A percentile compares a stretch with the other conserved stretches of the same genome.
Evolutionary conservation across 2,888 invertebrate species (phyloP).

Genomic region (Coenonympha glycerion): DNA sequence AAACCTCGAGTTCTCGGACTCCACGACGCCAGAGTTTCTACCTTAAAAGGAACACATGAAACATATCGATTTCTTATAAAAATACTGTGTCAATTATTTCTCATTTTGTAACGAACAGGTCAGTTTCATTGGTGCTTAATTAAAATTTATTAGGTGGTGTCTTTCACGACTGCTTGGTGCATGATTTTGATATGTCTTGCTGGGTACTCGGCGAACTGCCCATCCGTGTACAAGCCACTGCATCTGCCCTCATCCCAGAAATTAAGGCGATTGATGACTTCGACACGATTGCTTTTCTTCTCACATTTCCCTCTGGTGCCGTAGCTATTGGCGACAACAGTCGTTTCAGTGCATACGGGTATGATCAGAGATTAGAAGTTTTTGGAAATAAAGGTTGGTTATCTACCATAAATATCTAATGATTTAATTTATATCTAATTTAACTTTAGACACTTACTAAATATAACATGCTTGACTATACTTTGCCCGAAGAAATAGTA

Average conservation of each 20-base stretch:
- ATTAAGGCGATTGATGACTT: conserved; percentile 77
- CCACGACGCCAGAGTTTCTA: no score
- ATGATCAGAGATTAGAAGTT: conserved; percentile 81
- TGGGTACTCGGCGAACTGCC: conserved; percentile 80
- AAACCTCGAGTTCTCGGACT: no score
- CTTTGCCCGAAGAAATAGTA: no score
- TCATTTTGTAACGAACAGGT: neutral
- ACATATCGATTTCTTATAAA: no score
- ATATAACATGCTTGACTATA: no score
- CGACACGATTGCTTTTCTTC: conserved; percentile 77
- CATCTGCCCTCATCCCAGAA: conserved; percentile 75
- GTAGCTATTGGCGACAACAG: conserved; percentile 79
- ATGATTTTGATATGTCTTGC: conserved; percentile 80
- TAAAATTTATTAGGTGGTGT: conserved; percentile 72
- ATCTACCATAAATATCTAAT: no score
- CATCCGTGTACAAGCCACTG: conserved; percentile 69
- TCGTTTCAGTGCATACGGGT: conserved; percentile 78
- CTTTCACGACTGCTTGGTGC: conserved; percentile 81
- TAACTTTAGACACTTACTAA: neutral
- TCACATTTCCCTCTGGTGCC: conserved; percentile 79
- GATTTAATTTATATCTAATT: no score
- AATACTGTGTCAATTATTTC: neutral
- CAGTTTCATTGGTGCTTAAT: no score
- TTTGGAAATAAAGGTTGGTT: conserved; percentile 71
- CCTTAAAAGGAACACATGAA: no score